Evolutionary conservation across 2,113 vertebrate species (phyloP), one percentile per base, ranked within the genome.

Genomic region (Falcunculus frontatus): DNA sequence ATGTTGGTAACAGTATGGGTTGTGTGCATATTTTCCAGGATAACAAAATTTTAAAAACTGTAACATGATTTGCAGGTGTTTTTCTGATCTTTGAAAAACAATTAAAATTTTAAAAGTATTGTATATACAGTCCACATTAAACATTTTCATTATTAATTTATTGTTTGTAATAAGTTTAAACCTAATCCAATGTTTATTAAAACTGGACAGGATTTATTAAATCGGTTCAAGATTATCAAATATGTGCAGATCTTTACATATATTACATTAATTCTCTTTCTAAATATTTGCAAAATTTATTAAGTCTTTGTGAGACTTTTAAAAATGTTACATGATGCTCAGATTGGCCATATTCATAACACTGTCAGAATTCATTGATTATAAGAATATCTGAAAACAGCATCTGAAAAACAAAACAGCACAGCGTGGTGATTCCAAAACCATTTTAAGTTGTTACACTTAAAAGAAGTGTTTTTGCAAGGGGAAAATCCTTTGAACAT

Each of bases 271-370:
- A 98, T 97, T 97, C 87, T 95, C 92, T 97, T 96, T 95, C 94
- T 96, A 98, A 98, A 98, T 98, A 98, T 98, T 98, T 98, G 97
- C 97, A 86, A 96, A 98, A 98, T 97, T 95, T 97, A 98, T 98
- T 98, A 98, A 92, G 96, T 97, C 92, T 97, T 98, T 91, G 95
- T 95, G 97, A 96, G 94, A 92, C 97, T 97, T 97, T 91, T 94
- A 94, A 97, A 96, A 97, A 92, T 65, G 64, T 80, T 95, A 95
- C 93, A 97, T 64, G 72, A 87, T 50, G 37, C 82, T 96, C 94
- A 95, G 79, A 87, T 95, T 88, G 32, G 46, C 56, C 90, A 53
- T 55, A 76, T 72, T 94, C 7, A 5, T 70, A 83, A 75, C 46
- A 84, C n/a, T 67, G 79, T 64, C 64, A 78, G 60, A 88, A 80